Percentiles rank a stretch among this genome's conserved stretches.
phyloP scores from a whole-genome alignment of 1,140 invertebrate genomes.

The Orussus abietinus region DNA sequence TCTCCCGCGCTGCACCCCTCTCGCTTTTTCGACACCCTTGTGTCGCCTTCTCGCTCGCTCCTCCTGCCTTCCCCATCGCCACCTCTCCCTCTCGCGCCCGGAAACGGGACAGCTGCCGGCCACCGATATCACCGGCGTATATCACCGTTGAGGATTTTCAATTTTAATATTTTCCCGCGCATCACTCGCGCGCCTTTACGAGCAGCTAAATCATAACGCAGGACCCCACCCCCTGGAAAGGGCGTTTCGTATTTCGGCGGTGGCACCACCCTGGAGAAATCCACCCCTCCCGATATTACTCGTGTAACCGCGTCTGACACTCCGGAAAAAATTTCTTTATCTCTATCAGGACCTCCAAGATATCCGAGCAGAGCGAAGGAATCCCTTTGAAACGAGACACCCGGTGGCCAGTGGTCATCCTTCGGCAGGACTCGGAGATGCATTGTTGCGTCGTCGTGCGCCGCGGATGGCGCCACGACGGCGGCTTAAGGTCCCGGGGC shows the following conservation, averaged over 20 bases:
- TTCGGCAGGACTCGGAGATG: slow-evolving; percentile 17
- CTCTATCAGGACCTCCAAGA: too few species aligned
- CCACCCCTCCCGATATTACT: slow-evolving; percentile 1
- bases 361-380: too few species aligned
- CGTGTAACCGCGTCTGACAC: too few species aligned
- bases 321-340: too few species aligned
- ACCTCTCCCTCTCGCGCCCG: slow-evolving; percentile 14
- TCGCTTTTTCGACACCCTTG: slow-evolving; percentile 9
- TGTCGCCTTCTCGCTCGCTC: slow-evolving; percentile 7
- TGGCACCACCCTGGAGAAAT: slow-evolving; percentile 16
- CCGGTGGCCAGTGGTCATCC: slow-evolving; percentile 21
- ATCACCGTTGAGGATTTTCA: slow-evolving; percentile 49
- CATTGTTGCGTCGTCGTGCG: slow-evolving; percentile 22
- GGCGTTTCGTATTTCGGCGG: slow-evolving; percentile 35
- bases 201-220: slow-evolving; percentile 44
- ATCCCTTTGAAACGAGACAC: slow-evolving; percentile 21
- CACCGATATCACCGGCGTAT: slow-evolving; percentile 50
- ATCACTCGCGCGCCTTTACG: slow-evolving; percentile 36
- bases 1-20: slow-evolving; percentile 8
- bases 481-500: slow-evolving; percentile 37
- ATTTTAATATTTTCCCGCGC: slow-evolving; percentile 50
- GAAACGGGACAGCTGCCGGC: slow-evolving; percentile 49
- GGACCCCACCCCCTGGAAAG: slow-evolving; percentile 10
- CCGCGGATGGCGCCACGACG: slow-evolving; percentile 42
- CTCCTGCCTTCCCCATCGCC: slow-evolving; percentile 15